Conservation (phyloP, 2,797 vertebrate species). For the Coranthus polyacanthus region DNA sequence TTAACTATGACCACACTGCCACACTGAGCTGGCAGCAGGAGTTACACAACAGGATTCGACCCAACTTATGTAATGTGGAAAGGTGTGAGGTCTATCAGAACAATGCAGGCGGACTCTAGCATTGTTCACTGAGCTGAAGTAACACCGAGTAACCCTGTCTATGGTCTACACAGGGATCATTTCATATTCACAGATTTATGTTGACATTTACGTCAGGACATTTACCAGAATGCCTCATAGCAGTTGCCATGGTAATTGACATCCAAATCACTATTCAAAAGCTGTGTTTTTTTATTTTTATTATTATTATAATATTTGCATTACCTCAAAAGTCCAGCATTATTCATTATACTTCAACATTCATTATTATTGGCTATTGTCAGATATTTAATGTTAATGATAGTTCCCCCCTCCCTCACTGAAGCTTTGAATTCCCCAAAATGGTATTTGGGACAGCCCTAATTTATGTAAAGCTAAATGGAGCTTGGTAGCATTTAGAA, state of each 20-base stretch:
- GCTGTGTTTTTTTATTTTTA: no score
- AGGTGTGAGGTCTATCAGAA: conserved; percentile 28
- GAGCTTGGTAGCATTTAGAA: neutral
- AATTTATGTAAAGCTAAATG: neutral
- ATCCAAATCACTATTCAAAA: no score
- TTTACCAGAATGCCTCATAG: no score
- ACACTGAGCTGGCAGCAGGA: conserved; percentile 38
- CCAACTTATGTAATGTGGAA: conserved; percentile 12
- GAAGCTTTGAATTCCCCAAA: no score
- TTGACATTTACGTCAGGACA: neutral
- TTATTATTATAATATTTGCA: no score
- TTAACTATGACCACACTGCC: conserved; percentile 28
- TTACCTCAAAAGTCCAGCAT: no score
- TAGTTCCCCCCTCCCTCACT: no score
- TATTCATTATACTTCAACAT: no score
- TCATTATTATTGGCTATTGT: no score
- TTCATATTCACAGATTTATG: conserved; percentile 6
- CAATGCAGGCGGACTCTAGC: neutral
- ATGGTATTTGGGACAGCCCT: no score
- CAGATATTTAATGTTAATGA: no score
- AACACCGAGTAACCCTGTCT: neutral
- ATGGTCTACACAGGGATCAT: neutral
- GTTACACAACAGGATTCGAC: conserved; percentile 31
- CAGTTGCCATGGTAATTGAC: no score
- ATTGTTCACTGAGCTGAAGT: conserved; percentile 14